Evolutionary conservation across 2,113 vertebrate species (phyloP), one percentile per base, ranked within the genome.

Genomic region (Oncorhynchus mykiss): DNA sequence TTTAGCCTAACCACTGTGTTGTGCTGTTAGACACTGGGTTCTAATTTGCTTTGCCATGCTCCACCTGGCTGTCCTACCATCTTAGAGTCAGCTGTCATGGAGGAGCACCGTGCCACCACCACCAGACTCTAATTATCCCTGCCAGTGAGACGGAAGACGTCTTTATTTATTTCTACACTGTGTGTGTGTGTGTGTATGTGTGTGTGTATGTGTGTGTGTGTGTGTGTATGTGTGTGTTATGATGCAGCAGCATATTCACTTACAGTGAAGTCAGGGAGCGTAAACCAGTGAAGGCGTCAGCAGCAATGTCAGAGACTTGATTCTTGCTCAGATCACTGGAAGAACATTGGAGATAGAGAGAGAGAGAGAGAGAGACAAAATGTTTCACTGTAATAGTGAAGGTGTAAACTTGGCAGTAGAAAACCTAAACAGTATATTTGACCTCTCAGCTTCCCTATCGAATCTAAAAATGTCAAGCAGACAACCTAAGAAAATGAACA

Each of bases 241-340:
- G 39, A 45, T 45, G 9, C 39, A 45, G 25, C 7, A 8, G 12
- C 39, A 4, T 22, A 7, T 27, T 20, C 29, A 99, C 98, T 99
- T 94, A 99, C 98, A 99, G 89, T 0, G 98, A 99, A 16, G 95
- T 97, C 91, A 99, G 97, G 2, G 95, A 98, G 79, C 97, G 96
- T 81, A 99, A 95, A 83, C 98, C 97, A 67, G 93, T 96, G 92
- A 99, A 99, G 39, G 97, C 96, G 76, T 99, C 97, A 1, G 95
- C 93, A 0, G 98, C 97, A 25, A 99, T 95, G 89, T 99, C 98
- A 14, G 96, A 95, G 91, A 99, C 96, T 89, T 99, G 97, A 92
- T 99, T 99, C 93, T 99, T 99, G 91, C 98, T 99, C 91, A 99
- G 93, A 92, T 99, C 98, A 93, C 98, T 99, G 92, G 59, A 90